Evolutionary conservation across 2,888 invertebrate genomes (phyloP).

Genomic region (Salpingus planirostris): DNA sequence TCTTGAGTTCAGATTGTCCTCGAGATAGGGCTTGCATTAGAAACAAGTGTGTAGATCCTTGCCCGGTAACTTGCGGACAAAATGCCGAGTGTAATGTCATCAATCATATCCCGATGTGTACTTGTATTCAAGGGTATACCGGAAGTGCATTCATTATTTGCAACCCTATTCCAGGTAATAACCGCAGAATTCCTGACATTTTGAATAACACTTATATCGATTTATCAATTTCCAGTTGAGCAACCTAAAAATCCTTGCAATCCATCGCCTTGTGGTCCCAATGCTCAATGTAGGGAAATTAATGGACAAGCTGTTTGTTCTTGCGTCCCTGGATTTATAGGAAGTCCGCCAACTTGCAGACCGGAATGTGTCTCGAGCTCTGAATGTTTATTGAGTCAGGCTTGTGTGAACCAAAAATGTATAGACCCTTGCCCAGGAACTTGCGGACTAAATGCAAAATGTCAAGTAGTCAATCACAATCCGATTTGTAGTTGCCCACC

Average conservation of each 20-base stretch:
- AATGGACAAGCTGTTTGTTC: constrained; percentile 67
- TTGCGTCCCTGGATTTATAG: constrained; percentile 60
- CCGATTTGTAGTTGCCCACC: constrained; percentile 68
- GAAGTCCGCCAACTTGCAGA: constrained; percentile 68
- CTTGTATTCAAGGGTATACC: constrained; percentile 54
- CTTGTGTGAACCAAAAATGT: constrained; percentile 73
- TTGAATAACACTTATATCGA: too few species aligned
- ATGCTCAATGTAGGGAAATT: constrained; percentile 65
- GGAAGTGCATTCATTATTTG: constrained; percentile 64
- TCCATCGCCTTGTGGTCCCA: constrained; percentile 69
- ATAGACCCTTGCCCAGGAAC: constrained; percentile 73
- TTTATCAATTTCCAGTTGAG: constrained; percentile 38
- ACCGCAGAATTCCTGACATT: neutral
- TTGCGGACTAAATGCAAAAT: constrained; percentile 67
- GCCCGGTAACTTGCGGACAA: constrained; percentile 60
- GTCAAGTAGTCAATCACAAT: constrained; percentile 71
- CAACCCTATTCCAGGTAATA: constrained; percentile 4
- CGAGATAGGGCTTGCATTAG: constrained; percentile 55
- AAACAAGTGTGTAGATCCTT: constrained; percentile 59
- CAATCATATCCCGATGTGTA: constrained; percentile 68
- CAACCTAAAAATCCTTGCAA: constrained; percentile 53
- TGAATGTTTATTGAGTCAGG: constrained; percentile 64
- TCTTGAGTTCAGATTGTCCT: constrained; percentile 56
- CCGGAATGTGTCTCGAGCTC: constrained; percentile 69
- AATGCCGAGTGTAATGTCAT: constrained; percentile 63